These are phyloP conservation scores for Eleutherodactylus coqui DNA, from an alignment of 2,797 vertebrate species.

Conservation along the genomic window DNA sequence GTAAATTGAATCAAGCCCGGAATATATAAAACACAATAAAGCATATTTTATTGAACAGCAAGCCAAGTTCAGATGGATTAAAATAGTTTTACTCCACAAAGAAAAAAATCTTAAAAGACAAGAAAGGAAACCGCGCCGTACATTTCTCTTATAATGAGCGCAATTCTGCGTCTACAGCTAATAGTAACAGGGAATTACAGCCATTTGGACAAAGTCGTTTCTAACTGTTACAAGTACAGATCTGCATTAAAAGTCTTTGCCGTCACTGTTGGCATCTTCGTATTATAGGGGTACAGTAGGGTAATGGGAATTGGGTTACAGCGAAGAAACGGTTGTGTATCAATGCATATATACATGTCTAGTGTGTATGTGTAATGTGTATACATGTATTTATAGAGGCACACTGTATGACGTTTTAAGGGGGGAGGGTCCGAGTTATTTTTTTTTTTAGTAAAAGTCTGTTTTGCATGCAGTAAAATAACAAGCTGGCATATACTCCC, in stretches of 20 bases:
- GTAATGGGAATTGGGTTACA: background rate
- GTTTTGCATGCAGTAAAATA: too few species aligned
- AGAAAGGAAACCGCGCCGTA: background rate
- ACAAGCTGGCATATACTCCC: too few species aligned
- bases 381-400: too few species aligned
- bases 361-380: too few species aligned
- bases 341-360: too few species aligned
- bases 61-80: slow-evolving; percentile 29
- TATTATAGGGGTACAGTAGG: background rate
- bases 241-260: background rate
- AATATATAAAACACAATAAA: slow-evolving; percentile 45
- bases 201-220: background rate
- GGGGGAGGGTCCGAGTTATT: too few species aligned
- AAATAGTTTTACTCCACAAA: slow-evolving; percentile 1
- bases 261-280: background rate
- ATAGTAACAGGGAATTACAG: background rate
- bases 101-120: background rate
- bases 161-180: background rate
- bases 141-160: background rate
- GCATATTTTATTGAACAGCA: slow-evolving; percentile 46
- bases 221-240: background rate
- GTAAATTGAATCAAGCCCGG: slow-evolving; percentile 45
- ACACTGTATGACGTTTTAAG: too few species aligned
- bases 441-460: too few species aligned
- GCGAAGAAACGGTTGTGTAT: too few species aligned